phyloP scores from a whole-genome alignment of 2,888 invertebrate species.

The Conchocele bisecta region DNA sequence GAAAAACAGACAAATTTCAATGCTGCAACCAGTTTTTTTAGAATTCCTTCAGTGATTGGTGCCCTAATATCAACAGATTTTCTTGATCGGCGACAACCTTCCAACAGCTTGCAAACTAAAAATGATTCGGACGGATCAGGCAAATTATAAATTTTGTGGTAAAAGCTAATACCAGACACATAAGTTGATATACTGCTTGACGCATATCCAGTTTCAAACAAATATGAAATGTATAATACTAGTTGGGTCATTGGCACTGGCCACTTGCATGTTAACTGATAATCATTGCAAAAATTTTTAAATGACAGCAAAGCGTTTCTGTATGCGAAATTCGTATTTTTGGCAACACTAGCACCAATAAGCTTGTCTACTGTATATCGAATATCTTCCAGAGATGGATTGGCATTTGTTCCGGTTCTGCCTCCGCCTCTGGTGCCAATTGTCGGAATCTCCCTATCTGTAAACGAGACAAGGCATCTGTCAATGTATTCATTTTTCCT shows the following conservation, averaged over 20 bases:
- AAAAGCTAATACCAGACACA: conserved; percentile 13
- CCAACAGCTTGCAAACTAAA: no score
- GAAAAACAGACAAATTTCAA: not conserved
- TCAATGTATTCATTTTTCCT: conserved; percentile 15
- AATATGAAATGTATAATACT: conserved; percentile 2
- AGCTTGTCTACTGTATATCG: not conserved
- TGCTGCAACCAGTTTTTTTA: not conserved
- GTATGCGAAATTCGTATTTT: not conserved
- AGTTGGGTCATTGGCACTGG: conserved; percentile 7
- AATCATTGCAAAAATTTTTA: not conserved
- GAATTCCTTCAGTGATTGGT: conserved; percentile 4
- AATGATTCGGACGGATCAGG: not conserved
- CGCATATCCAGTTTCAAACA: not conserved
- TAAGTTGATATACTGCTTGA: not conserved
- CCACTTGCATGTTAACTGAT: not conserved
- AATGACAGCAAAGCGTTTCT: not conserved
- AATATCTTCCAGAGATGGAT: conserved; percentile 21
- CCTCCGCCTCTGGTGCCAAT: conserved; percentile 16
- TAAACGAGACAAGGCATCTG: conserved; percentile 29
- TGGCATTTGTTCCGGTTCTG: not conserved
- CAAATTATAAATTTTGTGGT: conserved; percentile 3
- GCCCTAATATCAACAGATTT: not conserved
- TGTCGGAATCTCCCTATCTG: conserved; percentile 16
- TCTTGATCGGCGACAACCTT: not conserved
- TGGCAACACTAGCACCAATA: conserved; percentile 1